Evolutionary conservation across 2,113 vertebrate species (phyloP), one percentile per base, ranked within the genome.

Genomic region (Nansenia antarctica): DNA sequence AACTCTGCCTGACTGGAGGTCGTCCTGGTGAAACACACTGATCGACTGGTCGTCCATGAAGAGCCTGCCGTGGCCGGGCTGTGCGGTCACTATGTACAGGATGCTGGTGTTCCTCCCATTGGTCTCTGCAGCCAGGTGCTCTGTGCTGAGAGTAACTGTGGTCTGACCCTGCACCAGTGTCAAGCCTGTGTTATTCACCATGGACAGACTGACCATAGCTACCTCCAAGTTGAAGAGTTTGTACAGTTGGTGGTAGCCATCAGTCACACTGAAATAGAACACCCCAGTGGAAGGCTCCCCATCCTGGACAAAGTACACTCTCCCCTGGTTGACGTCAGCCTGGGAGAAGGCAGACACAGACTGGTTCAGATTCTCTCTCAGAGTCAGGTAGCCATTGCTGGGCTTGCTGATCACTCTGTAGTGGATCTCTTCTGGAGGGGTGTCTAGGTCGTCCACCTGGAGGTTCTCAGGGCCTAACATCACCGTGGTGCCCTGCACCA

Each of bases 191-290:
- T 94, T 93, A 83, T 95, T 97, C 63, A 93, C 83, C 1, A 97
- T 69, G 18, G 75, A 84, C 64, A 96, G 79, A 14, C 88, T 67
- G 0, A 93, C 66, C 11, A 94, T 92, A 35, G 88, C 78, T 2
- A 98, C 94, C 74, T 96, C 93, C 80, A 96, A 67, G 67, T 85
- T 93, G 58, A 97, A 96, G 0, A 94, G 86, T 79, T 94, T 96
- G 82, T 94, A 95, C 53, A 96, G 87, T 5, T 73, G 79, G 73
- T 96, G 95, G 54, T 92, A 84, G 15, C 95, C 95, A 39, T 95
- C 94, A 0, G 90, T 95, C 32, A 96, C 93, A 0, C 93, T 95
- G 63, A 98, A 96, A 85, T 95, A 95, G 81, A 98, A 95, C 9
- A 91, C 91, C 0, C 93, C 94, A 5, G 94, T 93, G 9, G 86